Conservation (phyloP, 2,888 invertebrate genomes). For the Allacma fusca region DNA sequence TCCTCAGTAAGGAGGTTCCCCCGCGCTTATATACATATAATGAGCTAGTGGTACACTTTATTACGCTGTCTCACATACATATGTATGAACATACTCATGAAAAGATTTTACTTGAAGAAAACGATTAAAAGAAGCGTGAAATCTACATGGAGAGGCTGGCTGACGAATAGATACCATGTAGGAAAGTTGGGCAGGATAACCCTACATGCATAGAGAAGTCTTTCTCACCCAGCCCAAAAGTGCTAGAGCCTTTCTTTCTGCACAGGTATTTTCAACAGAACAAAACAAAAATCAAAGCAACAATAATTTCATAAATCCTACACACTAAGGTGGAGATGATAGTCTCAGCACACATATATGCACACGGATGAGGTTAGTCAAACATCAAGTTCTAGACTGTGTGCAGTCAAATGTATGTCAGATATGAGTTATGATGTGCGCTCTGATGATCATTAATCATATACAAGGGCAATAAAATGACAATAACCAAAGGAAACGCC, state of each 20-base stretch:
- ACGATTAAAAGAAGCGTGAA: neutral
- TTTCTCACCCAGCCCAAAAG: neutral
- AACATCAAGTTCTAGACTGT: slow-evolving; percentile 1
- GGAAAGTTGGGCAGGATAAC: neutral
- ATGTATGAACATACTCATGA: neutral
- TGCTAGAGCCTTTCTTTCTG: neutral
- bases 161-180: neutral
- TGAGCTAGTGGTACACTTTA: too few relatives aligned
- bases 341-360: neutral
- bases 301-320: slow-evolving; percentile 12
- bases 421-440: slow-evolving; percentile 58
- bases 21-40: too few relatives aligned
- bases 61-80: neutral
- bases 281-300: slow-evolving; percentile 16
- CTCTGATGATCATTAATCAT: slow-evolving; percentile 60
- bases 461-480: slow-evolving; percentile 43
- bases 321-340: slow-evolving; percentile 1
- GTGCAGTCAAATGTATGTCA: slow-evolving; percentile 39
- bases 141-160: neutral
- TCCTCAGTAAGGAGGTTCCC: neutral
- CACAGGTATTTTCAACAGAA: neutral
- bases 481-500: slow-evolving; percentile 48
- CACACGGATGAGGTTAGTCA: slow-evolving; percentile 25
- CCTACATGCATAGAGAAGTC: neutral
- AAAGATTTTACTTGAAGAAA: neutral